Base-by-base conservation (phyloP, 2,888 invertebrate species). In the Poecilus cupreus region DNA sequence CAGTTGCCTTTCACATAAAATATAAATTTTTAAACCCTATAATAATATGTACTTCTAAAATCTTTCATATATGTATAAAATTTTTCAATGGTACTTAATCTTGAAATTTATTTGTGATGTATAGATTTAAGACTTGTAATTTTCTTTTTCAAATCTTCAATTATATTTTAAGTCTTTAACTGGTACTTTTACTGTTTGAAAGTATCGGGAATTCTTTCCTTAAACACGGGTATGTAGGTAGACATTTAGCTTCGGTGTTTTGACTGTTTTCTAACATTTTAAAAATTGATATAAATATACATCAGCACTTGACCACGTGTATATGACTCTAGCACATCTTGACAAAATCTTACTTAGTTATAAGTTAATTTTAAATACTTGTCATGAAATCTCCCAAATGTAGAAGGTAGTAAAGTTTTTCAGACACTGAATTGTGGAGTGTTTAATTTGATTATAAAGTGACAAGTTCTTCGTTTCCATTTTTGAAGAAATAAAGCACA, bases 221-320 rank as follows among this genome's bases (percentile, higher is more conserved):
- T 70, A 6, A 80, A 80, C 80, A 72, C 72, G 80, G 70, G 72
- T 80, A 72, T 72, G 24, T 80, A 72, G 72, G 49, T 72, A 72
- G 77, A 77, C 0, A 39, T 37, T 0, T 80, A 51, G 77, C 37
- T 37, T 54, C 64, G 79, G 57, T 80, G 72, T 80, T n/a, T n/a
- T n/a, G n/a, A n/a, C n/a, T n/a, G n/a, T n/a, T 79, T 51, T 37
- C 39, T 39, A 70, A 72, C 43, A 54, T 72, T 68, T 68, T 68
- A 37, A 68, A 51, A 37, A 68, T 68, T 51, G 18, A 72, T 57
- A 72, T 70, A 18, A 32, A 51, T 57, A 72, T 70, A 80, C 68
- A 51, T 70, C 26, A 20, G 80, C 80, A 72, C 80, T 72, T 13
- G 68, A 70, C 43, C 72, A 80, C 80, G 8, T 79, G 32, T 60